These are phyloP conservation scores for Strongylocentrotus purpuratus DNA, from an alignment of 35 echinoderm and acorn worm genomes.

Conservation along the genomic window DNA sequence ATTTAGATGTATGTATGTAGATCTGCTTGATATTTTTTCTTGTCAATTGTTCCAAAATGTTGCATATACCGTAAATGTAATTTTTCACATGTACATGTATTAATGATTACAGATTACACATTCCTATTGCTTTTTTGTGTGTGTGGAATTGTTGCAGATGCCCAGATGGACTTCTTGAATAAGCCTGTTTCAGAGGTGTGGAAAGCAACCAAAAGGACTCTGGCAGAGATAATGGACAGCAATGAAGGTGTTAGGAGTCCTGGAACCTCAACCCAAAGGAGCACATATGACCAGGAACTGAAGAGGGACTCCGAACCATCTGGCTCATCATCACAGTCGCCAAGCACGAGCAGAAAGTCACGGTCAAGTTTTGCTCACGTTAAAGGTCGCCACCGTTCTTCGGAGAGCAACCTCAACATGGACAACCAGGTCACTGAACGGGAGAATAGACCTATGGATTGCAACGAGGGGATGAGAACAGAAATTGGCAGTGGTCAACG, in stretches of 20 bases:
- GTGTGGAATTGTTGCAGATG: background rate
- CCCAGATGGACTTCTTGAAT: slow-evolving; percentile 81
- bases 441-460: slow-evolving; percentile 41
- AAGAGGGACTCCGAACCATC: background rate
- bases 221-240: slow-evolving; percentile 76
- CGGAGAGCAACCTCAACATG: background rate
- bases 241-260: slow-evolving; percentile 36
- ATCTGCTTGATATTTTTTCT: background rate
- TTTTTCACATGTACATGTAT: background rate
- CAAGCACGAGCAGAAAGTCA: background rate
- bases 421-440: background rate
- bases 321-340: background rate
- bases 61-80: background rate
- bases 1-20: background rate
- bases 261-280: background rate
- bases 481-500: background rate
- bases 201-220: slow-evolving; percentile 83
- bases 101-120: no score
- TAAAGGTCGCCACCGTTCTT: background rate
- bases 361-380: background rate
- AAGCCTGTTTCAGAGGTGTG: slow-evolving; percentile 83
- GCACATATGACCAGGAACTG: slow-evolving; percentile 8
- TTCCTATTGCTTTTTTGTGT: background rate
- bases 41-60: background rate
- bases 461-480: background rate